Evolutionary conservation across 2,888 invertebrate genomes (phyloP), one percentile per base, ranked within the genome.

Genomic region (Charanyca ferruginea): DNA sequence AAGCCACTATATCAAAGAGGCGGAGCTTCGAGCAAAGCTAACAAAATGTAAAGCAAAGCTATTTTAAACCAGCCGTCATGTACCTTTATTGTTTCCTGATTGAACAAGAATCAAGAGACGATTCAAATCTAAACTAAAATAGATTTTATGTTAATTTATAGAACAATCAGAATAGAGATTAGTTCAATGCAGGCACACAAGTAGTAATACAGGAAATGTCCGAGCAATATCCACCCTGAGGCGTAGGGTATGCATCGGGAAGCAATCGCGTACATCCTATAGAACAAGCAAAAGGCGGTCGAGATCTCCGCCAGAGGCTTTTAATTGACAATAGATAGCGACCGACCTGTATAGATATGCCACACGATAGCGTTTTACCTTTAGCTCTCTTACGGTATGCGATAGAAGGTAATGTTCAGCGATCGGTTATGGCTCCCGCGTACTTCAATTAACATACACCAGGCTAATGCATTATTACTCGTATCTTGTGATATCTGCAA

Each of bases 271-370:
- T 90, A 86, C 86, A 86, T 88, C 88, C 84, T 89, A 89, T 87
- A 90, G 89, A 90, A 93, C 93, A 94, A 91, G 94, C 89, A 92
- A 93, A 93, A 91, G 93, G 92, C 93, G 93, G 93, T 91, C 91
- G 90, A 88, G 85, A 89, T 90, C 88, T 86, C 79, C 85, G 90
- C 92, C 89, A 87, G 86, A 80, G 91, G 91, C 89, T 91, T 91
- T 92, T 94, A 94, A 94, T 94, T 93, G 93, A 93, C 93, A 94
- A 93, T 91, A 87, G 89, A 90, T 89, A 87, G 87, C 86, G 86
- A 87, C 81, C 89, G 87, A 89, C 89, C 90, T 83, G 86, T 86
- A 84, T 85, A 89, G 91, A 93, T 92, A 84, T 79, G 79, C 79
- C 74, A 78, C 66, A 69, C 77, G 90, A 93, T 92, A 91, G 81